phyloP scores from a whole-genome alignment of 2,797 vertebrate genomes.

The Gallinago stenura region DNA sequence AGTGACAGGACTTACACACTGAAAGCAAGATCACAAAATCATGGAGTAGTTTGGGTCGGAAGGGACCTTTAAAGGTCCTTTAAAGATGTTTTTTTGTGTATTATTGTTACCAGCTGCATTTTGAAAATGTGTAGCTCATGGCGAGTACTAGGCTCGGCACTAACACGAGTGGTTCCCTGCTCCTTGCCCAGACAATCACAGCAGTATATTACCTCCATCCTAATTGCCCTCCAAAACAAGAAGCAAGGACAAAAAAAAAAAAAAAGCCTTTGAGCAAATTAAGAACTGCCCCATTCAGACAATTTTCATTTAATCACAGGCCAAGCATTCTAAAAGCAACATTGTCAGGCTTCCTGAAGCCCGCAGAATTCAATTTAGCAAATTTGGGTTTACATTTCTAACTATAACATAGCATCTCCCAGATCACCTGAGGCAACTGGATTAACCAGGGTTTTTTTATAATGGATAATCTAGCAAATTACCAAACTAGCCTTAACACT shows the following conservation, averaged over 20 bases:
- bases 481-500: neutral
- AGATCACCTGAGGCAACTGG: slow-evolving; percentile 19
- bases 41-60: neutral
- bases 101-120: neutral
- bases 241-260: neutral
- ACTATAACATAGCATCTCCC: neutral
- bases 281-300: slow-evolving; percentile 6
- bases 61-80: neutral
- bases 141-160: neutral
- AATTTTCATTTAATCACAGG: neutral
- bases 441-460: slow-evolving; percentile 41
- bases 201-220: neutral
- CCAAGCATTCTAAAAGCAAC: slow-evolving; percentile 17
- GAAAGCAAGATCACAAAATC: neutral
- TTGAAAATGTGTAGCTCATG: neutral
- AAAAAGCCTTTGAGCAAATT: neutral
- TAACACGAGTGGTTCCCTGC: neutral
- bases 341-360: neutral
- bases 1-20: neutral
- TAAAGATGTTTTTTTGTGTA: neutral
- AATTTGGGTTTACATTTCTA: neutral
- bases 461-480: neutral
- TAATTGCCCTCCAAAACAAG: neutral
- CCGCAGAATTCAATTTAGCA: neutral
- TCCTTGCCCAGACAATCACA: neutral